These are phyloP conservation scores for Mormyrus proboscirostris DNA, from an alignment of 2,797 vertebrate genomes.

Conservation along the genomic window DNA sequence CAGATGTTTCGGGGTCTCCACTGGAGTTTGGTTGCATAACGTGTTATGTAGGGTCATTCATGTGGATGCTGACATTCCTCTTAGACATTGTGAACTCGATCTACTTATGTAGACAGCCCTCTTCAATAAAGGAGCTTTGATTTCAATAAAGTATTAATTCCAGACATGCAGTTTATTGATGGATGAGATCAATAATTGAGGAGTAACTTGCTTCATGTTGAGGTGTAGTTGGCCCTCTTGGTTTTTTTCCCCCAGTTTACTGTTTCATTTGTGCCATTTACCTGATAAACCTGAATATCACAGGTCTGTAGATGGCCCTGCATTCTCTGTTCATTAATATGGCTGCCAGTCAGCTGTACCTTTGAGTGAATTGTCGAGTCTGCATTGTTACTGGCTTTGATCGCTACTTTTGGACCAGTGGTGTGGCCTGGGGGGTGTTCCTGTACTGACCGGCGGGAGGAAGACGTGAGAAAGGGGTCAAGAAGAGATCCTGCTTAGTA, in stretches of 20 bases:
- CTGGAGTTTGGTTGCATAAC: conserved; percentile 63
- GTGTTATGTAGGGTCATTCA: conserved; percentile 76
- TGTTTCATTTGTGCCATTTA: background rate
- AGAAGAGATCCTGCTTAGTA: background rate
- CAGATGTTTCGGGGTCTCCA: conserved; percentile 43
- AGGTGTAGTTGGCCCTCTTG: background rate
- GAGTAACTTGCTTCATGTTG: background rate
- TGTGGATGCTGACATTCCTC: conserved; percentile 85
- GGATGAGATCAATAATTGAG: background rate
- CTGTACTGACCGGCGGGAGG: background rate
- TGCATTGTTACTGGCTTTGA: background rate
- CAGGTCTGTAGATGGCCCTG: background rate
- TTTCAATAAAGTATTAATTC: conserved; percentile 56
- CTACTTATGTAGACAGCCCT: conserved; percentile 81
- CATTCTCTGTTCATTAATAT: background rate
- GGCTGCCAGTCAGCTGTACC: background rate
- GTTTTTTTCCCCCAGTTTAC: background rate
- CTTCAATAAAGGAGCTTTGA: conserved; percentile 85
- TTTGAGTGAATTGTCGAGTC: background rate
- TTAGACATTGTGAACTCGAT: conserved; percentile 79
- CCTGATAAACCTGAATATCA: background rate
- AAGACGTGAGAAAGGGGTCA: background rate
- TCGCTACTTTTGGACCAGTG: background rate
- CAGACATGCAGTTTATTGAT: background rate
- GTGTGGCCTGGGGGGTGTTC: background rate